Evolutionary conservation across 2,797 vertebrate species (phyloP), one percentile per base, ranked within the genome.

Genomic region (Pagetopsis macropterus): DNA sequence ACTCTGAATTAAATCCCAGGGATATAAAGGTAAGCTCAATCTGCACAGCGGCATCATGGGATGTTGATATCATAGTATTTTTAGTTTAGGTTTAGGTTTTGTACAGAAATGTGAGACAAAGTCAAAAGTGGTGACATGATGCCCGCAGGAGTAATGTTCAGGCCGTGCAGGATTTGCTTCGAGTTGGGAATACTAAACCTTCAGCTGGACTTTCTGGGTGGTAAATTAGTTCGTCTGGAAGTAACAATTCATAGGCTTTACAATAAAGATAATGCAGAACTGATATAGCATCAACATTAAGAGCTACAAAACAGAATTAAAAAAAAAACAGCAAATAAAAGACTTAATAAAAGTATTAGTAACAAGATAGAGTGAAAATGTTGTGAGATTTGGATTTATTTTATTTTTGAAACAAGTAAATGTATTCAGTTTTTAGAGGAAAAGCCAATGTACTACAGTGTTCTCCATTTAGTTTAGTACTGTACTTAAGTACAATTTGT

Each of bases 1-100:
- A 81, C 81, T 80, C 70, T 86, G 89, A 86, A 87, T 90, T 83
- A 88, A 85, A 89, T 86, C 80, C 73, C 76, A 71, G 57, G 81
- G 82, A 86, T 87, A 65, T 72, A 59, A 65, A 76, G 65, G 79
- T 79, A 82, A 83, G 63, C 64, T 81, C 73, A 65, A 58, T 77
- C 81, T 71, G 74, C 71, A 70, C 76, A 52, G 71, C 2, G n/a
- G 58, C 63, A 64, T 37, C 57, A 51, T 52, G 67, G 55, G 27
- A 70, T 55, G 72, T 74, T 66, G 66, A 81, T 73, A 48, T 72
- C 44, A 21, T 14, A 55, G 43, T 59, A 21, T 70, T 57, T 37
- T 50, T 19, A 41, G 37, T 51, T 16, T 3, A 46, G 43, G 37
- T 73, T 63, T 75, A 31, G 61, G n/a, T 71, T 19, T 23, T 45